Percentiles rank a stretch among this genome's conserved stretches.
Evolutionary conservation across 2,113 vertebrate genomes (phyloP).

Genomic region (Callospermophilus lateralis): DNA sequence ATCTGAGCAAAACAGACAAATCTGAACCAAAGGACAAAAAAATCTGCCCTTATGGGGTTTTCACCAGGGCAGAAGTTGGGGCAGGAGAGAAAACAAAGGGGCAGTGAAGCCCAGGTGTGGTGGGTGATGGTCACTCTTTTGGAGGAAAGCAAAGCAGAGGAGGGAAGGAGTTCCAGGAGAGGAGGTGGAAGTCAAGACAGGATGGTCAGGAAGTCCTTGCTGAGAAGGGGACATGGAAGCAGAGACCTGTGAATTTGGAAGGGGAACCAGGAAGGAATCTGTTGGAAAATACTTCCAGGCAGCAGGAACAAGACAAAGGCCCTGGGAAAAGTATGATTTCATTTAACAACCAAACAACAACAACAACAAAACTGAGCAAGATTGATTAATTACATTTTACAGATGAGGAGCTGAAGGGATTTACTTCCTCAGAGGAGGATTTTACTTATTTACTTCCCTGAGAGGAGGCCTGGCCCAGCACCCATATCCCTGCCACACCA

Average conservation of each 20-base stretch:
- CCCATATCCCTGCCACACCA: too few species aligned
- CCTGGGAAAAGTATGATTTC: neutral
- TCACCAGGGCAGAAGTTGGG: neutral
- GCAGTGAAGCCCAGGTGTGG: neutral
- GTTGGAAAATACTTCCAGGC: neutral
- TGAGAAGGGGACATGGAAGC: neutral
- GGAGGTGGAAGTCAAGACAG: neutral
- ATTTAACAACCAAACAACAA: neutral
- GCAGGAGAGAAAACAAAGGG: neutral
- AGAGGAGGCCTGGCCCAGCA: too few species aligned
- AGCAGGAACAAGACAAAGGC: neutral
- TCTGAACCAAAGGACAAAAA: neutral
- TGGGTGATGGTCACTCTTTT: neutral
- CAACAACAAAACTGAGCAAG: too few species aligned
- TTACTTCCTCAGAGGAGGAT: neutral
- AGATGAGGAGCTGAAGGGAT: neutral
- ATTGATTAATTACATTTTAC: neutral
- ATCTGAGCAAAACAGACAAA: too few species aligned
- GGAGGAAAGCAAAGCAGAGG: neutral
- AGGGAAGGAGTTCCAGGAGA: neutral
- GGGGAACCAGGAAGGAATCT: neutral
- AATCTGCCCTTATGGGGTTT: neutral
- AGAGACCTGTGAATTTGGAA: too few species aligned
- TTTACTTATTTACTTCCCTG: too few species aligned
- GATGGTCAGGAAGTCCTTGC: neutral